Percentiles rank a stretch among this genome's conserved stretches.
Evolutionary conservation across 2,888 invertebrate species (phyloP).

Genomic region (Lycaena phlaeas): DNA sequence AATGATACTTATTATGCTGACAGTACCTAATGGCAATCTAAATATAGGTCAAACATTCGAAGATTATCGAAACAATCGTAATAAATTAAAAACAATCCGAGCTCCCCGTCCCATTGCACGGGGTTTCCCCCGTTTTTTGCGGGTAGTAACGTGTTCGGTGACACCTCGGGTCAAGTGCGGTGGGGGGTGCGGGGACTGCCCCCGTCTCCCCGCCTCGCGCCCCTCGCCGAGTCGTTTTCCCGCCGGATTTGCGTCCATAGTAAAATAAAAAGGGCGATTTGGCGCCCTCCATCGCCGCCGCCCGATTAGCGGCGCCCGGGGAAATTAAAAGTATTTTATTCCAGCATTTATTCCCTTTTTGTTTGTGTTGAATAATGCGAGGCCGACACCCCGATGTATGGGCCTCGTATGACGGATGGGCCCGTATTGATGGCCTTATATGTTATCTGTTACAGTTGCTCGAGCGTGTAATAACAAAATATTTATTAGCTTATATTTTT

Average conservation of each 20-base stretch:
- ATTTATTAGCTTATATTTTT: slow-evolving; percentile 6
- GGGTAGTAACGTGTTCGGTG: slow-evolving; percentile 62
- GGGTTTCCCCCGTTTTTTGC: slow-evolving; percentile 48
- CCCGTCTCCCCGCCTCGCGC: slow-evolving; percentile 59
- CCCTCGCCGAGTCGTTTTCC: slow-evolving; percentile 49
- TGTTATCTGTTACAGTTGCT: slow-evolving; percentile 14
- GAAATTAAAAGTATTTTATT: slow-evolving; percentile 72
- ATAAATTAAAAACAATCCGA: slow-evolving; percentile 57
- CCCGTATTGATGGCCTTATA: slow-evolving; percentile 24
- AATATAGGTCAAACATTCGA: background rate
- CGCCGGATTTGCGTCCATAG: slow-evolving; percentile 68
- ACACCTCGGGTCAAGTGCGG: slow-evolving; percentile 45
- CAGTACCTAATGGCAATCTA: too few species aligned
- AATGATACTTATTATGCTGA: too few species aligned
- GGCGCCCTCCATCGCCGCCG: slow-evolving; percentile 64
- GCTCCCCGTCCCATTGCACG: slow-evolving; percentile 27
- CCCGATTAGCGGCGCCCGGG: slow-evolving; percentile 69
- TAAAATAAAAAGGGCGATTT: slow-evolving; percentile 71
- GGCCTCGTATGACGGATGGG: slow-evolving; percentile 21
- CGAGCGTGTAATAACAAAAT: slow-evolving; percentile 10
- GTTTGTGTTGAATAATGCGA: slow-evolving; percentile 56
- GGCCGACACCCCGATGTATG: slow-evolving; percentile 33
- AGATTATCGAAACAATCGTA: slow-evolving; percentile 43
- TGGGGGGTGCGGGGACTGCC: slow-evolving; percentile 37
- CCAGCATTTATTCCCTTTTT: slow-evolving; percentile 66